These are phyloP conservation scores for Plectropomus leopardus DNA, from an alignment of 2,113 vertebrate genomes.

Conservation along the genomic window DNA sequence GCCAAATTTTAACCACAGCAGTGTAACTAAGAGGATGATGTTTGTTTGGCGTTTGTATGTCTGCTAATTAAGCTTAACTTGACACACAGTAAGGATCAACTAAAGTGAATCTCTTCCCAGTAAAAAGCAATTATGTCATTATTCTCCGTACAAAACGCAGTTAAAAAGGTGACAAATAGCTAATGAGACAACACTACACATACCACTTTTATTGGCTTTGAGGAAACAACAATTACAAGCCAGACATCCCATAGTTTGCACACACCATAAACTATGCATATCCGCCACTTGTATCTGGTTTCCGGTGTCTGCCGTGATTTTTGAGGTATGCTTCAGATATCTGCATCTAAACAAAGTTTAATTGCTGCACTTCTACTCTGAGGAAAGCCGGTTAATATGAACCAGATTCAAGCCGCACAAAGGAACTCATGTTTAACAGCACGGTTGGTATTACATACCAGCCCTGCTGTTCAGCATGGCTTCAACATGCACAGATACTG, in stretches of 20 bases:
- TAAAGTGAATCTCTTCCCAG: constrained; percentile 25
- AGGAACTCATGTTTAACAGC: constrained; percentile 28
- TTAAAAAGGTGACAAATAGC: constrained; percentile 69
- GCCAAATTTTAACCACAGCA: background rate
- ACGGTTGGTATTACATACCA: constrained; percentile 17
- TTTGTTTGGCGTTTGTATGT: no score
- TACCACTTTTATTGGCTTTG: constrained; percentile 43
- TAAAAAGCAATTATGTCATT: constrained; percentile 42
- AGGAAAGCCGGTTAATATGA: constrained; percentile 65
- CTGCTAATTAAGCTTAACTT: background rate
- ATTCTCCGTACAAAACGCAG: constrained; percentile 14
- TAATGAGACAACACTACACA: constrained; percentile 15
- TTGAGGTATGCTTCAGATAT: constrained; percentile 41
- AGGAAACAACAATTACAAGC: constrained; percentile 41
- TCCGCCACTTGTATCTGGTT: background rate
- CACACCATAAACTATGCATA: constrained; percentile 26
- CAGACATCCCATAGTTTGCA: constrained; percentile 41
- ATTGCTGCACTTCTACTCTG: constrained; percentile 59
- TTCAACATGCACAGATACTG: constrained; percentile 9
- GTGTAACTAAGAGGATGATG: background rate
- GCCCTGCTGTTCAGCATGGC: constrained; percentile 14
- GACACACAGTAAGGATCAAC: constrained; percentile 19
- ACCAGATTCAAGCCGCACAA: constrained; percentile 60
- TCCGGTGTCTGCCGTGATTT: constrained; percentile 34
- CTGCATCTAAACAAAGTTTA: constrained; percentile 64